Conservation (phyloP, 1,140 invertebrate species). For the Belonocnema kinseyi region DNA sequence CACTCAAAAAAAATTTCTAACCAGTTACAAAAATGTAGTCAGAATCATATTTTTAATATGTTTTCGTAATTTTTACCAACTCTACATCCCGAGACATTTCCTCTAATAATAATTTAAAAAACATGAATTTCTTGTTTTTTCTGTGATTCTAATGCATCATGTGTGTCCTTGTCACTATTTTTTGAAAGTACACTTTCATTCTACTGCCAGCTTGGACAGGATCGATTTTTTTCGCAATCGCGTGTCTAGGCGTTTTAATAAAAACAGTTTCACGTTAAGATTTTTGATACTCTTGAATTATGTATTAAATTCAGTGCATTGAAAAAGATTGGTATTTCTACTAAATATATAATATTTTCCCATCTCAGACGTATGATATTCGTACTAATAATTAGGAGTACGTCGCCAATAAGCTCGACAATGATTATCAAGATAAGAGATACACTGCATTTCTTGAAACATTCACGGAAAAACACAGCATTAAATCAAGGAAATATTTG, state of each 20-base stretch:
- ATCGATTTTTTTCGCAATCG: not conserved
- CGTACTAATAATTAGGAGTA: conserved; percentile 15
- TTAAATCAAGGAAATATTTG: too few species aligned
- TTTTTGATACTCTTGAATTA: not conserved
- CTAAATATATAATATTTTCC: conserved; percentile 28
- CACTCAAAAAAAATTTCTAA: too few species aligned
- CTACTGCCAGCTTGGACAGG: not conserved
- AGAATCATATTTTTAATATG: too few species aligned
- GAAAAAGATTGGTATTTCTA: conserved; percentile 22
- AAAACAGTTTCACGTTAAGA: conserved; percentile 5
- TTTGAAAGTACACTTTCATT: not conserved
- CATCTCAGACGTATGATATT: conserved; percentile 20
- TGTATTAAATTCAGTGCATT: conserved; percentile 3
- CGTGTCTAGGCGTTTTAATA: conserved; percentile 14
- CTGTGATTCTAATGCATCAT: not conserved
- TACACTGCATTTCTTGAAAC: not conserved
- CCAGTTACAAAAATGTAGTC: too few species aligned
- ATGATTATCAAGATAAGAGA: conserved; percentile 5
- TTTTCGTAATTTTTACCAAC: too few species aligned
- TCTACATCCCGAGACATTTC: too few species aligned
- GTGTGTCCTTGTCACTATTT: not conserved
- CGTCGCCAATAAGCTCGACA: conserved; percentile 27
- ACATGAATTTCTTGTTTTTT: not conserved
- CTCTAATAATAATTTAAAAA: not conserved
- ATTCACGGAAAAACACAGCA: too few species aligned